Base-by-base conservation (phyloP, 1,140 invertebrate species). In the Brachionus rotundiformis region DNA sequence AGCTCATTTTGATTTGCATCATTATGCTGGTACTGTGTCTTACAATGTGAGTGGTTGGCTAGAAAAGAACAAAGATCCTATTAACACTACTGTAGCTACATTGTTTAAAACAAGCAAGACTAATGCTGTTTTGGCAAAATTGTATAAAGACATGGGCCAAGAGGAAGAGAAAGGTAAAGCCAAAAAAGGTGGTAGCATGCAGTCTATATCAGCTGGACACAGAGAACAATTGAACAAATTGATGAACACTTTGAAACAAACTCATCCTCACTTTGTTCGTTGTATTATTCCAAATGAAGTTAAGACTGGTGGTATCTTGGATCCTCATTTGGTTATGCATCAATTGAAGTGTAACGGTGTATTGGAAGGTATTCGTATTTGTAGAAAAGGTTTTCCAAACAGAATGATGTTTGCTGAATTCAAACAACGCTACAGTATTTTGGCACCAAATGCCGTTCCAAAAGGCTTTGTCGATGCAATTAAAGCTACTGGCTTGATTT, bases 331-430 rank as follows among this genome's bases (percentile, higher is more conserved):
- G 90, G 98, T 99, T 63, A 94, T 90, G 29, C 89, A 99, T 90
- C 98, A 99, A 91, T 91, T 99, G 85, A 98, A 97, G 84, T 99
- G 98, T 94, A 99, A 99, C 92, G 98, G 98, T 96, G 98, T 99
- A 90, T 93, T 99, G 92, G 98, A 99, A 93, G 98, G 98, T 90
- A 99, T 99, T 91, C 96, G 98, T 96, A 99, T 99, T 91, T 99
- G 98, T 90, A 93, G 98, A 90, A 99, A 99, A 92, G 98, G 98
- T 89, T 99, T 99, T 93, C 98, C 97, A 91, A 99, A 99, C 93
- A 94, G 98, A 90, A 97, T 99, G 94, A 92, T 96, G 84, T 99
- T 99, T 91, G 94, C 96, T 86, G 98, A 99, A 90, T 99, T 99
- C 93, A 98, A 98, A 89, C 94, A 98, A 89, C 94, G 97, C 94